Base-by-base conservation (phyloP, 2,888 invertebrate species). In the Melolontha melolontha region DNA sequence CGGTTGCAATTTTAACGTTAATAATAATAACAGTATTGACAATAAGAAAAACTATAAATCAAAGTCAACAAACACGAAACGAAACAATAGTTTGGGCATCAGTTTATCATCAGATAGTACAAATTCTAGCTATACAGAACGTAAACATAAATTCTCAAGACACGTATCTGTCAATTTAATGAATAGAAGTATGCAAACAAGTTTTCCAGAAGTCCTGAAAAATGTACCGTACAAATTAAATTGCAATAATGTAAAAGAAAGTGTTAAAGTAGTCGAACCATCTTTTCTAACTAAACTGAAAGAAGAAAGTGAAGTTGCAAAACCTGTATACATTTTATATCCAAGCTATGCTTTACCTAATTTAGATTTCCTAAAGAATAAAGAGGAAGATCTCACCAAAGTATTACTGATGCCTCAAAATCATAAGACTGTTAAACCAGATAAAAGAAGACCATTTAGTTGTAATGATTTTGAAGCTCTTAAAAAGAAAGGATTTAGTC, bases 301-400 rank as follows among this genome's bases (percentile, higher is more conserved):
- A 82, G 76, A 79, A 62, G 82, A 83, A 70, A 80, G 83, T 0
- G 76, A 89, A 77, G 34, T 59, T 27, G 10, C 65, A 1, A 92
- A 92, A 77, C 94, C 95, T 2, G 92, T 96, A 1, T 96, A 94
- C 82, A 92, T 96, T 49, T 89, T 95, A 72, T 96, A 95, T 84
- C 96, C 96, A 29, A 95, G 92, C 82, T 96, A 96, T 79, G 92
- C 95, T 6, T 84, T 96, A 70, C 96, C 96, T 16, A 94, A 96
- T 84, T 87, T 96, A 75, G 93, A 92, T 75, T 96, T 96, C 82
- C 86, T 96, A 66, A 81, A 85, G 69, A 83, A 82, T 40, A 83
- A 83, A 73, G 74, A 77, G 50, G 78, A 80, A 49, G 78, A 79
- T 66, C 69, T 79, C 1, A 57, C 89, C 47, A 91, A 93, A 74